These are phyloP conservation scores for Drosophila subquinaria DNA, from an alignment of 2,888 invertebrate species.

Conservation along the genomic window DNA sequence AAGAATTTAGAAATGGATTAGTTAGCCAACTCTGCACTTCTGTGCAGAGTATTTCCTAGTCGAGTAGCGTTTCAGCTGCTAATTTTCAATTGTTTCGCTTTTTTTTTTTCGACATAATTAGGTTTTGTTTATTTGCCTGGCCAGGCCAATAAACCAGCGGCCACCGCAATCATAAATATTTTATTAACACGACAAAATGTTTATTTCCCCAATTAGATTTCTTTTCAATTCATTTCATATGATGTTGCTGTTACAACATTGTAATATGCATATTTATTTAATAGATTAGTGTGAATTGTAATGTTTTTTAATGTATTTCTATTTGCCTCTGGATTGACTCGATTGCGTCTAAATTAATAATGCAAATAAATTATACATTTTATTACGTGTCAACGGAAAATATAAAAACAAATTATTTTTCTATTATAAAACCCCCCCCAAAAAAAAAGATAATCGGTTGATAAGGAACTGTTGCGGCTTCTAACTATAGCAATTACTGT, in stretches of 20 bases:
- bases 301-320: slow-evolving; percentile 24
- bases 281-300: slow-evolving; percentile 44
- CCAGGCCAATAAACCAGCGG: slow-evolving; percentile 60
- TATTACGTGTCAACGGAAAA: slow-evolving; percentile 45
- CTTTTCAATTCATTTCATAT: slow-evolving; percentile 16
- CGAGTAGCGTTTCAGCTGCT: background rate
- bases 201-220: slow-evolving; percentile 69
- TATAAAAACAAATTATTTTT: slow-evolving; percentile 23
- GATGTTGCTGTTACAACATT: slow-evolving; percentile 20
- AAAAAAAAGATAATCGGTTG: slow-evolving; percentile 10
- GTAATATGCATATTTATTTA: slow-evolving; percentile 54
- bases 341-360: slow-evolving; percentile 69
- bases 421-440: background rate
- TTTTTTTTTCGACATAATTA: slow-evolving; percentile 59
- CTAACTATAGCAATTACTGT: slow-evolving; percentile 13
- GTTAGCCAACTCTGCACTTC: too few relatives aligned
- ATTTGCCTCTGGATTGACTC: slow-evolving; percentile 38
- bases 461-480: background rate
- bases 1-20: too few relatives aligned
- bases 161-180: slow-evolving; percentile 73
- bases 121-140: slow-evolving; percentile 71
- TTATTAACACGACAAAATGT: slow-evolving; percentile 75
- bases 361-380: slow-evolving; percentile 68
- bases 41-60: background rate
- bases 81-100: slow-evolving; percentile 20